phyloP scores from a whole-genome alignment of 2,888 invertebrate genomes.

The Epinotia brunnichana region DNA sequence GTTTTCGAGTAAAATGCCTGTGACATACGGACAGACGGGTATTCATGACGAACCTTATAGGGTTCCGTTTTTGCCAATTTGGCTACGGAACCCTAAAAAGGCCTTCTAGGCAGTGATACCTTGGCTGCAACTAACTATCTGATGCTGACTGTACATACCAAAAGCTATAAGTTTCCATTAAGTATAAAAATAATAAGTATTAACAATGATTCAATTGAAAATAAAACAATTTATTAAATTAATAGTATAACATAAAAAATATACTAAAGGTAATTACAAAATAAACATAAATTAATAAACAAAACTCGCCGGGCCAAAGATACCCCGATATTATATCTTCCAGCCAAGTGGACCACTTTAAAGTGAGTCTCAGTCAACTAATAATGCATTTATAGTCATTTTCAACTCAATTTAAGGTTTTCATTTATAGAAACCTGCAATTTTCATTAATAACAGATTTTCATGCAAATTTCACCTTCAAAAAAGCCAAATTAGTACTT shows the following conservation, averaged over 20 bases:
- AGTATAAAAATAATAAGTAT: conserved; percentile 12
- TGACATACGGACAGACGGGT: too few species aligned
- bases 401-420: conserved; percentile 22
- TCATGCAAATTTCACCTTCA: conserved; percentile 22
- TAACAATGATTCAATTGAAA: conserved; percentile 45
- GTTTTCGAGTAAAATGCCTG: too few species aligned
- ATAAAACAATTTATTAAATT: conserved; percentile 67
- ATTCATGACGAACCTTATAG: too few species aligned
- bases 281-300: conserved; percentile 64
- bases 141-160: too few species aligned
- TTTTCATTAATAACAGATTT: conserved; percentile 19
- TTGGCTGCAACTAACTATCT: too few species aligned
- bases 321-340: conserved; percentile 41
- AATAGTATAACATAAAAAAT: conserved; percentile 64
- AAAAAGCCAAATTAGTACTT: not conserved
- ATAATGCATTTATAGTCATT: not conserved
- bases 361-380: conserved; percentile 2
- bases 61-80: too few species aligned
- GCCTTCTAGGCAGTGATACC: too few species aligned
- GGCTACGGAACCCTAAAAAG: too few species aligned
- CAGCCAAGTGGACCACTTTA: conserved; percentile 13
- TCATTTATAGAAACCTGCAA: conserved; percentile 24
- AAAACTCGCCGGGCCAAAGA: conserved; percentile 59
- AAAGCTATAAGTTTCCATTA: not conserved
- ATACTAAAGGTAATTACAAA: conserved; percentile 60